Evolutionary conservation across 2,113 vertebrate genomes (phyloP), one percentile per base, ranked within the genome.

Genomic region (Grammomys dolichurus): DNA sequence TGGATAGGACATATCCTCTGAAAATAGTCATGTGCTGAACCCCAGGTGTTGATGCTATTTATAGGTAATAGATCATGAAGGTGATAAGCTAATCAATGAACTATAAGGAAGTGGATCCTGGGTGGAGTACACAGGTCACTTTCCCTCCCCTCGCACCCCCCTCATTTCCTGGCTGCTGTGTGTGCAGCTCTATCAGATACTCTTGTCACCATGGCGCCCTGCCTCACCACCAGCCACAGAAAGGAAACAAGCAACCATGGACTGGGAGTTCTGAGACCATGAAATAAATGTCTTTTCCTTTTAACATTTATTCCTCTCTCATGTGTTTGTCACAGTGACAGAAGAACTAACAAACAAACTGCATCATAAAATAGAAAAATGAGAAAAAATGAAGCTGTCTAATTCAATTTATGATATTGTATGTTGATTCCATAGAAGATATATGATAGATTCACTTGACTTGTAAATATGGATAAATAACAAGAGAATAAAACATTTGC

Each of bases 351-450:
- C 40, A 67, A 17, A 81, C 24, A 43, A 7, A 7, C 48, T 73
- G n/a, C 73, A 51, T 48, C 51, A 87, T 14, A 80, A 93, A 91
- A 87, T 31, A 77, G 54, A 76, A 89, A 91, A 85, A 48, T 48
- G 48, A 48, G 48, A 48, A 40, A 48, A 48, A 51, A 75, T 43
- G n/a, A 89, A 65, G 48, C 26, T 89, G n/a, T 54, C 67, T 76
- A 48, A 51, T 65, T 82, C 10, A n/a, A 40, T 89, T 89, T 87
- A 72, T 82, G 36, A 75, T 80, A 77, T 70, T 81, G 22, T 81
- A 56, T 72, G 51, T 85, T 75, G 28, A 88, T 54, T 86, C 36
- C 90, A 86, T 69, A 88, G 51, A 75, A 91, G 72, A 76, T 76
- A 88, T 86, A 91, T 70, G 73, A 75, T 43, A 81, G 72, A 87